Evolutionary conservation across 2,888 invertebrate species (phyloP).

Genomic region (Hypomecis atomaria): DNA sequence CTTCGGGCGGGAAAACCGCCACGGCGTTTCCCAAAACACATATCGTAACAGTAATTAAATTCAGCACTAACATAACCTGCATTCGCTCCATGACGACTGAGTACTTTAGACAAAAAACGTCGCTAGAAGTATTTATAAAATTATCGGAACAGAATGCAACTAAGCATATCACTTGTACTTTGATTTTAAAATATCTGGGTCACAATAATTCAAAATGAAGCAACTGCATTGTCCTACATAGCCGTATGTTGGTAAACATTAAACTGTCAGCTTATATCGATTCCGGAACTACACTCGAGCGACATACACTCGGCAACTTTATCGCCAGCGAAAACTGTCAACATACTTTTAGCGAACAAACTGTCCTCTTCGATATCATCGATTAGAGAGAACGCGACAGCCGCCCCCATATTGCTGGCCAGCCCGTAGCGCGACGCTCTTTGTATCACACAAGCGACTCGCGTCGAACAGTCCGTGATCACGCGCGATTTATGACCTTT

Average conservation of each 20-base stretch:
- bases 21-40: slow-evolving; percentile 53
- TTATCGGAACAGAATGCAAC: slow-evolving; percentile 54
- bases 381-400: slow-evolving; percentile 72
- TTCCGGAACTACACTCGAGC: slow-evolving; percentile 76
- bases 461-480: slow-evolving; percentile 72
- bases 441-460: slow-evolving; percentile 74
- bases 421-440: slow-evolving; percentile 63
- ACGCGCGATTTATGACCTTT: slow-evolving; percentile 68
- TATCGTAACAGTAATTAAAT: slow-evolving; percentile 45
- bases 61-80: slow-evolving; percentile 48
- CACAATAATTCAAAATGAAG: slow-evolving; percentile 49
- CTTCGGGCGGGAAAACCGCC: slow-evolving; percentile 57
- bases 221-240: slow-evolving; percentile 61
- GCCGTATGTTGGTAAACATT: slow-evolving; percentile 60
- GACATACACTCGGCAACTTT: slow-evolving; percentile 80
- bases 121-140: slow-evolving; percentile 48
- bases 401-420: slow-evolving; percentile 72
- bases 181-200: slow-evolving; percentile 53
- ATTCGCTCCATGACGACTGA: slow-evolving; percentile 56
- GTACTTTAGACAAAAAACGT: slow-evolving; percentile 34
- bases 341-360: slow-evolving; percentile 69
- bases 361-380: slow-evolving; percentile 74
- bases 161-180: slow-evolving; percentile 52
- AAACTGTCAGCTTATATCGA: slow-evolving; percentile 76
- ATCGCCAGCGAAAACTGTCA: slow-evolving; percentile 74